Percentiles rank a stretch among this genome's conserved stretches.
Conservation (phyloP, 2,797 vertebrate species). For the Tangara arthus region DNA sequence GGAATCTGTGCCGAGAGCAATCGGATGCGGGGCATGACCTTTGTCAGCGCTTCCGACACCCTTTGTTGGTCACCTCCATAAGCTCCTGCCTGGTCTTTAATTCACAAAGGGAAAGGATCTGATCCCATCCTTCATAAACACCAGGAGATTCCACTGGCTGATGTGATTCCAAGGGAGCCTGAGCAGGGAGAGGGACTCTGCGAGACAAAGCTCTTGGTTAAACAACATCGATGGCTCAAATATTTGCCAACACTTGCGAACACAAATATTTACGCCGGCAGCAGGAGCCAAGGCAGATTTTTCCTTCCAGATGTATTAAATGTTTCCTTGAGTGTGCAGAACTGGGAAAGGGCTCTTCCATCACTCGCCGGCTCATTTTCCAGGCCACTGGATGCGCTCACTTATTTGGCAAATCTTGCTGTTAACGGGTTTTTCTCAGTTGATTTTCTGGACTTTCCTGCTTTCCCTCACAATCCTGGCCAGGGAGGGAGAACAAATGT, state of each 20-base stretch:
- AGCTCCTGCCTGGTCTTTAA: background rate
- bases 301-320: conserved; percentile 63
- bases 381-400: conserved; percentile 57
- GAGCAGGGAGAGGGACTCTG: conserved; percentile 39
- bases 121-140: conserved; percentile 15
- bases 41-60: background rate
- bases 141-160: conserved; percentile 30
- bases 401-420: conserved; percentile 57
- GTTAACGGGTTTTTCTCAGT: conserved; percentile 26
- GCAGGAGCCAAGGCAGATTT: conserved; percentile 55
- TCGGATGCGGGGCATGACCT: background rate
- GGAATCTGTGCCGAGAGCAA: background rate
- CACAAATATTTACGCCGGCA: conserved; percentile 65
- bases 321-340: conserved; percentile 64
- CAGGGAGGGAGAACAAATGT: background rate
- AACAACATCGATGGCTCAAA: conserved; percentile 68
- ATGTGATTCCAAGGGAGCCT: conserved; percentile 51
- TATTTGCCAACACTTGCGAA: conserved; percentile 67
- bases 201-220: conserved; percentile 67
- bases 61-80: background rate
- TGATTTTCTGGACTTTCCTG: conserved; percentile 16
- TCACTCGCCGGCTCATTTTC: conserved; percentile 64
- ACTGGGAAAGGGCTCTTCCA: conserved; percentile 46
- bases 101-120: background rate
- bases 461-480: background rate